Evolutionary conservation across 2,113 vertebrate genomes (phyloP).

Genomic region (Peromyscus californicus): DNA sequence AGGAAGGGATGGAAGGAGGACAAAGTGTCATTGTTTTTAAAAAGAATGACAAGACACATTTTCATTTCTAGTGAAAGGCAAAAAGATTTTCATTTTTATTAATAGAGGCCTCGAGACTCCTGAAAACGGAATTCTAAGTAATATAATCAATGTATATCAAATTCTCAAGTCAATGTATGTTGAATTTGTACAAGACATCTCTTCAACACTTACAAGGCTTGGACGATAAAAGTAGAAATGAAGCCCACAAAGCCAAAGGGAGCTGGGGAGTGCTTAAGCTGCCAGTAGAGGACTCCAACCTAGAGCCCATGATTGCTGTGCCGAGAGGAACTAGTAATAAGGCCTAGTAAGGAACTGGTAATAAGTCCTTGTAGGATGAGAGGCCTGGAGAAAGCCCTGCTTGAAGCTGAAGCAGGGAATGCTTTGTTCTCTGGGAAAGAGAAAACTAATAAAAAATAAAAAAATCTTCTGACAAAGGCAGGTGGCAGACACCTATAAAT

Average conservation of each 20-base stretch:
- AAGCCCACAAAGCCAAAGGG: background rate
- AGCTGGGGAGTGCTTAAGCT: background rate
- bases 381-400: background rate
- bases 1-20: conserved; percentile 40
- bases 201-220: background rate
- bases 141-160: background rate
- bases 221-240: background rate
- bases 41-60: background rate
- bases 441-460: background rate
- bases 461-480: background rate
- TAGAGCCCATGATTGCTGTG: background rate
- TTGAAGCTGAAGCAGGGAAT: conserved; percentile 44
- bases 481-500: background rate
- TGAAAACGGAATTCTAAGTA: conserved; percentile 33
- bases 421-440: background rate
- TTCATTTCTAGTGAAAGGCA: conserved; percentile 58
- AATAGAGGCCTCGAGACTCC: background rate
- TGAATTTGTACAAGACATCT: background rate
- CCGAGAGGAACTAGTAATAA: background rate
- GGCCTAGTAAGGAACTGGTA: background rate
- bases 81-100: conserved; percentile 39
- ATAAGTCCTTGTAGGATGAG: background rate
- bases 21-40: background rate
- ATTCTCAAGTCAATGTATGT: no score
- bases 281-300: background rate